These are phyloP conservation scores for Eulacestoma nigropectus DNA, from an alignment of 2,113 vertebrate genomes.

Conservation along the genomic window DNA sequence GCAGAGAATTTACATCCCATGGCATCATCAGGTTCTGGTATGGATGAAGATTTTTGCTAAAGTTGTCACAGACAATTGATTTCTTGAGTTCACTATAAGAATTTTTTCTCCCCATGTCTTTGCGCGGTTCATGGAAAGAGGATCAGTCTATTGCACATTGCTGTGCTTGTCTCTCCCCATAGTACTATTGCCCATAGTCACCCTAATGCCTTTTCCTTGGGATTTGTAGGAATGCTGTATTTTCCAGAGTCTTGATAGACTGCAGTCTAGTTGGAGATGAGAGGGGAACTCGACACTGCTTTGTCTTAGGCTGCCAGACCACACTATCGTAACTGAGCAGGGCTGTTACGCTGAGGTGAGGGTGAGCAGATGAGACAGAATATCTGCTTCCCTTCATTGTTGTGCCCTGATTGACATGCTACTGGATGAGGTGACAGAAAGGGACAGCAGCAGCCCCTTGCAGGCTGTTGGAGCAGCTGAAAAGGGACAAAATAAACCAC, in stretches of 20 bases:
- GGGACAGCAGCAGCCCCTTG: not conserved
- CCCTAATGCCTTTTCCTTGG: not conserved
- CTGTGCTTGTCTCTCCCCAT: not conserved
- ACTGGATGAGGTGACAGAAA: not conserved
- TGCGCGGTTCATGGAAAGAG: not conserved
- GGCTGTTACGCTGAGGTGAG: not conserved
- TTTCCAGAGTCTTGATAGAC: not conserved
- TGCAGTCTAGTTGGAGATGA: not conserved
- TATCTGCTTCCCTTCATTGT: not conserved
- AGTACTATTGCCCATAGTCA: not conserved
- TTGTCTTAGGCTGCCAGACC: not conserved
- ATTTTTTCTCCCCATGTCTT: not conserved
- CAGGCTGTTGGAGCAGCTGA: not conserved
- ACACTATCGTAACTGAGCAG: not conserved
- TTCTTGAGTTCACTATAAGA: not conserved
- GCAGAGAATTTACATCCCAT: not conserved
- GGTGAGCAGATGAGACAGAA: not conserved
- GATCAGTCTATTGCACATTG: not conserved
- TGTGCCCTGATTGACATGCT: not conserved
- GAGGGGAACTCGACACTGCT: rapidly evolving
- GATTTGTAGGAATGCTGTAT: not conserved
- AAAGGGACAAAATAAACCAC: not conserved
- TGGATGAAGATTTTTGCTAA: not conserved
- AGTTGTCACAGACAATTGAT: not conserved
- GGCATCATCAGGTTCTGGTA: not conserved